A percentile compares a stretch with the other conserved stretches of the same genome.
phyloP scores from a whole-genome alignment of 2,797 vertebrate genomes.

The Botia almorhae region DNA sequence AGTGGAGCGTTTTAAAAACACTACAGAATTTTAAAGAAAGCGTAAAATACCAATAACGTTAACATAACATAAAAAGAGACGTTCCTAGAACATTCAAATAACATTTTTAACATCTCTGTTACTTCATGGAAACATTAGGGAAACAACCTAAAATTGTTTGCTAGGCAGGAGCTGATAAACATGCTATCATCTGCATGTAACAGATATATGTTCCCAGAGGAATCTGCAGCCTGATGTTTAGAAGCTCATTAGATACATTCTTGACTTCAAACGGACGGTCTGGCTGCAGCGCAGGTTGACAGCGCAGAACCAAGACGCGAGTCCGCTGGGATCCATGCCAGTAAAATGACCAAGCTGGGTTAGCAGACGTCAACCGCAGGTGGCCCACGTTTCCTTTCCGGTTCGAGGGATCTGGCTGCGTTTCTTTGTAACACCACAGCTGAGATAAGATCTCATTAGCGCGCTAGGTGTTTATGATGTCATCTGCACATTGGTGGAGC shows the following conservation, averaged over 20 bases:
- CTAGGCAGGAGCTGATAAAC: background rate
- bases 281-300: background rate
- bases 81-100: no score
- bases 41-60: no score
- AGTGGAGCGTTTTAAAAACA: no score
- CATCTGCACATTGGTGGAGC: background rate
- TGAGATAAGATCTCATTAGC: background rate
- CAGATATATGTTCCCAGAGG: background rate
- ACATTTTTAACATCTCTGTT: no score
- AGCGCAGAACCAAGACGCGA: background rate
- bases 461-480: background rate
- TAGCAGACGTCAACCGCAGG: background rate
- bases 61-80: no score
- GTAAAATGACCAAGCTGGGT: background rate
- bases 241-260: background rate
- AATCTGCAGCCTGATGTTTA: background rate
- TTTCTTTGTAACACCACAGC: background rate
- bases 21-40: no score
- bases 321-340: constrained; percentile 1
- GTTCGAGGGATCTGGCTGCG: background rate
- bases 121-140: no score
- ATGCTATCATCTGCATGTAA: background rate
- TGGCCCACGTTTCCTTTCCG: background rate
- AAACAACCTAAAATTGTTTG: no score
- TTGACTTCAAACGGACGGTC: background rate